Conservation (phyloP, 2,888 invertebrate genomes). For the Melanargia galathea region DNA sequence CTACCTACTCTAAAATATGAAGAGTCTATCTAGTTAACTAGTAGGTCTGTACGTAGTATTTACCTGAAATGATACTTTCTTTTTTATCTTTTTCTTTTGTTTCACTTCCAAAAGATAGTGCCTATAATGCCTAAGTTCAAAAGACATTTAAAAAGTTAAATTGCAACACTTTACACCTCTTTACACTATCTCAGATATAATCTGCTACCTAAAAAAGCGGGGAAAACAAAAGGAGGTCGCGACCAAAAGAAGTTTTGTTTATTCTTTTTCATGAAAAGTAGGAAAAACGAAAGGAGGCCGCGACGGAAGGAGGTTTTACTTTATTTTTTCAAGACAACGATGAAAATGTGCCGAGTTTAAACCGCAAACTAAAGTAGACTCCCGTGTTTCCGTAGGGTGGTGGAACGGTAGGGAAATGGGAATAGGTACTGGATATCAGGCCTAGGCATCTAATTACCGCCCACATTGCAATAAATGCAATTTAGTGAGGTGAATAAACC, state of each 20-base stretch:
- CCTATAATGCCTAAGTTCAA: conserved; percentile 62
- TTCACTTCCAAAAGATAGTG: conserved; percentile 68
- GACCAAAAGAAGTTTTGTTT: conserved; percentile 50
- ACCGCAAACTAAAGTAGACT: conserved; percentile 53
- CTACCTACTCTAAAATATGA: no score
- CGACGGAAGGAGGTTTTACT: conserved; percentile 50
- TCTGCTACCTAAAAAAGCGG: conserved; percentile 39
- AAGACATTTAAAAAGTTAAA: conserved; percentile 55
- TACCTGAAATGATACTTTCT: conserved; percentile 74
- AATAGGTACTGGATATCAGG: conserved; percentile 62
- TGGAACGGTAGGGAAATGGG: conserved; percentile 44
- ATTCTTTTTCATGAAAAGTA: conserved; percentile 49
- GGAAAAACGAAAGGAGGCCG: conserved; percentile 50
- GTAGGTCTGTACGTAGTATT: not conserved
- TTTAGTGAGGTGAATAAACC: conserved; percentile 55
- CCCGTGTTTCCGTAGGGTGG: conserved; percentile 40
- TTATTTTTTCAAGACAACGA: conserved; percentile 50
- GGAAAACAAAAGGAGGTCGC: conserved; percentile 51
- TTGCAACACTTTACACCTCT: conserved; percentile 31
- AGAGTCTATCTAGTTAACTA: no score
- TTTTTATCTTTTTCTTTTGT: conserved; percentile 60
- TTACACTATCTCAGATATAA: conserved; percentile 33
- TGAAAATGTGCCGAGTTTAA: conserved; percentile 61
- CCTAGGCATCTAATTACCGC: conserved; percentile 70
- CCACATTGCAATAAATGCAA: conserved; percentile 50